Base-by-base conservation (phyloP, 2,797 vertebrate species). In the Sciaenops ocellatus region DNA sequence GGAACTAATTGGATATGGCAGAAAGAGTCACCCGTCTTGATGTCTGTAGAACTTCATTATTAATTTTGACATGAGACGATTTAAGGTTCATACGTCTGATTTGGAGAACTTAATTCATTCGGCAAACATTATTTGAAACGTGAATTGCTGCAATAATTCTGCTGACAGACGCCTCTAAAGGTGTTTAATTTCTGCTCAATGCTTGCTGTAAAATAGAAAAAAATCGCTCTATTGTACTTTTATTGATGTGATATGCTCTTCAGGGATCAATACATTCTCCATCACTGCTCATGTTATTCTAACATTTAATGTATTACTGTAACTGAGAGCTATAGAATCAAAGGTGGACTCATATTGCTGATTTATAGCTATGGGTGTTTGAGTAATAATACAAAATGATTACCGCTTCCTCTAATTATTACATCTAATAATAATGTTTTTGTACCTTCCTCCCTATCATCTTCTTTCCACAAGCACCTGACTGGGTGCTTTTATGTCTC, bases 1-100 rank as follows among this genome's bases (percentile, higher is more conserved):
- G 48, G 81, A 88, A 84, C 91, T 92, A 92, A 93, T 91, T 90
- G 89, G 84, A 83, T 82, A 17, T 81, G 85, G 86, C 91, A 84
- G 78, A 86, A 85, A 86, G 86, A 92, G 88, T 90, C 90, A 80
- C 89, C 79, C 50, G 30, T 90, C 84, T 84, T 75, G 69, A 89
- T 84, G 78, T 87, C 80, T 82, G 44, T 41, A 54, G 69, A 75
- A 85, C 83, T 86, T 90, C 71, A 84, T 92, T 83, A 89, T 89
- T 79, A 34, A 83, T 83, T 87, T 73, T 84, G 85, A 91, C 88
- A 71, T 4, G 3, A 68, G 69, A 85, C 80, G 50, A 90, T 87
- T 92, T 79, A 70, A 80, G 78, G 79, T 84, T 85, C 78, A 65
- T 64, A 65, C 47, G 34, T 79, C 60, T 79, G 85, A 80, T 91